A percentile compares a stretch with the other conserved stretches of the same genome.
Conservation (phyloP, 2,113 vertebrate genomes). For the Seriola dumerili region DNA sequence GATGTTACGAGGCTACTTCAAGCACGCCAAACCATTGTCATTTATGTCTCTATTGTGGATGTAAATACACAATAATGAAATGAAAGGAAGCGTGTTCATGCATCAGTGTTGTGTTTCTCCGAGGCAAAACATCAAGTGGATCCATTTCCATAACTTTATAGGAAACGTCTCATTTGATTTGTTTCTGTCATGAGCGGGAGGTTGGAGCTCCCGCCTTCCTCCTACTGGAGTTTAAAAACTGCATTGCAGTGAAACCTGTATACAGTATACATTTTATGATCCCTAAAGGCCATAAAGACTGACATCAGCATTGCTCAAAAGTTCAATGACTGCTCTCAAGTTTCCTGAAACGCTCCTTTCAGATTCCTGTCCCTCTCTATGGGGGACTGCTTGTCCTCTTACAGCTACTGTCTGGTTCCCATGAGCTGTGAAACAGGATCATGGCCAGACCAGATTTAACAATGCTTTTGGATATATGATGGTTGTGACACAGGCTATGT, state of each 20-base stretch:
- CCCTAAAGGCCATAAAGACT: constrained; percentile 47
- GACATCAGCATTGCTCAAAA: constrained; percentile 70
- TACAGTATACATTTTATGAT: constrained; percentile 45
- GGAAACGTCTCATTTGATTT: constrained; percentile 31
- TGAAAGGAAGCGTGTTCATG: neutral
- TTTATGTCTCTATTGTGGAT: neutral
- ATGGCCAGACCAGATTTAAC: constrained; percentile 26
- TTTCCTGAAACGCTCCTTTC: constrained; percentile 51
- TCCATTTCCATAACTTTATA: constrained; percentile 25
- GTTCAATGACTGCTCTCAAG: constrained; percentile 57
- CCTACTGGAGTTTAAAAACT: constrained; percentile 13
- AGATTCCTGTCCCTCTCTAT: constrained; percentile 39
- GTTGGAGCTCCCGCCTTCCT: neutral
- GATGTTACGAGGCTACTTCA: neutral
- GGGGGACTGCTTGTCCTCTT: constrained; percentile 37
- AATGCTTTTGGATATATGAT: constrained; percentile 18
- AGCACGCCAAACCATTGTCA: neutral
- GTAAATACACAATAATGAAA: neutral
- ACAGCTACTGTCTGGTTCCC: constrained; percentile 63
- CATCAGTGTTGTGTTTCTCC: constrained; percentile 11
- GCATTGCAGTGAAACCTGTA: constrained; percentile 22
- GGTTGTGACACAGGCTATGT: neutral
- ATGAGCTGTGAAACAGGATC: constrained; percentile 66
- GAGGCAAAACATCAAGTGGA: constrained; percentile 5
- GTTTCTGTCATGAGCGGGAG: constrained; percentile 2